A percentile compares a stretch with the other conserved stretches of the same genome.
Conservation (phyloP, 2,113 vertebrate species). For the Ploceus nigricollis region DNA sequence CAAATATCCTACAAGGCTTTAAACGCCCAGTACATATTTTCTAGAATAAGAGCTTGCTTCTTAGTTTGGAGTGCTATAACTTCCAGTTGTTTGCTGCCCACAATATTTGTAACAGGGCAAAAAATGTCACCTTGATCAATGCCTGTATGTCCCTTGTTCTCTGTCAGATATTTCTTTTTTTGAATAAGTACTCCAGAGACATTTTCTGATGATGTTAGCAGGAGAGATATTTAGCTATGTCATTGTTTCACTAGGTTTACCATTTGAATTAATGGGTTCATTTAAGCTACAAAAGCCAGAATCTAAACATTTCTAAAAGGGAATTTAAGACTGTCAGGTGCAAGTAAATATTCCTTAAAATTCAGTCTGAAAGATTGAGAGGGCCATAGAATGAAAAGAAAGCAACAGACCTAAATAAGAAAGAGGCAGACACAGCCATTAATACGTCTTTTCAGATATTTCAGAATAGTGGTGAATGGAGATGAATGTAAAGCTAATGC, state of each 20-base stretch:
- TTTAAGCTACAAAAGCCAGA: not conserved
- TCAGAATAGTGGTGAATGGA: not conserved
- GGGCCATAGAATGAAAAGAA: not conserved
- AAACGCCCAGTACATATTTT: not conserved
- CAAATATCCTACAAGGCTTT: not conserved
- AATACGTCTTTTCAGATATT: not conserved
- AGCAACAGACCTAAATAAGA: not conserved
- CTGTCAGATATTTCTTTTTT: not conserved
- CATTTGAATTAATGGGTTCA: not conserved
- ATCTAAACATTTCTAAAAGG: not conserved
- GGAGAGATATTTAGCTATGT: not conserved
- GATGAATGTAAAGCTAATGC: not conserved
- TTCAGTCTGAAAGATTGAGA: not conserved
- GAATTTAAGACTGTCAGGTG: not conserved
- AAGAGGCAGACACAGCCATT: not conserved
- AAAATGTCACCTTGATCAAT: not conserved
- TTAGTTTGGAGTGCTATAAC: not conserved
- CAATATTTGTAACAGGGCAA: not conserved
- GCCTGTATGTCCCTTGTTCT: not conserved
- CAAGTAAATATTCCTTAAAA: not conserved
- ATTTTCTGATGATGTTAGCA: not conserved
- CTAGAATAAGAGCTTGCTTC: not conserved
- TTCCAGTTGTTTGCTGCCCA: not conserved
- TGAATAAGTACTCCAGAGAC: not conserved
- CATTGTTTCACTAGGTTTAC: not conserved